These are phyloP conservation scores for Nerophis lumbriciformis DNA, from an alignment of 2,113 vertebrate genomes.

Conservation along the genomic window DNA sequence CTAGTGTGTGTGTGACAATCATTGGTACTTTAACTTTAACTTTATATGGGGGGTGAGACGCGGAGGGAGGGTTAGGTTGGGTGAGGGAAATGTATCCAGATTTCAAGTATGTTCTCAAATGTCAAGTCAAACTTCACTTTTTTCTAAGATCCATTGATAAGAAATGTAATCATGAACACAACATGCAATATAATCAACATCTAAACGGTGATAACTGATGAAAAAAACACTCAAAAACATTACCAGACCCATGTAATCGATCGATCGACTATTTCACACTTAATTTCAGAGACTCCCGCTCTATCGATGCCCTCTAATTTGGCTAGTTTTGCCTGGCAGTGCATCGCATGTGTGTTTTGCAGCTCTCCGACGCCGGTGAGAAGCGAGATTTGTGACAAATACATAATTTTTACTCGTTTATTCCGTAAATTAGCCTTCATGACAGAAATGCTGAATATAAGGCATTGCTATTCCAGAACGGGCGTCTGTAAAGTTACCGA, in stretches of 20 bases:
- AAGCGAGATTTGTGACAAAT: slow-evolving; percentile 29
- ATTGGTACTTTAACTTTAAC: too few species aligned
- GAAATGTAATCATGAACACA: too few species aligned
- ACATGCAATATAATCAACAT: not conserved
- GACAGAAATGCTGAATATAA: not conserved
- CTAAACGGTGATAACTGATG: not conserved
- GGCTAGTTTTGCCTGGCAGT: slow-evolving; percentile 45
- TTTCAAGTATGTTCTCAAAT: too few species aligned
- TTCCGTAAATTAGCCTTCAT: not conserved
- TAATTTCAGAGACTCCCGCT: slow-evolving; percentile 16
- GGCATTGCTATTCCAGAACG: not conserved
- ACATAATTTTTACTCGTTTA: not conserved
- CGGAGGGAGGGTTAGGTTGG: too few species aligned
- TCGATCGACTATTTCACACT: slow-evolving; percentile 47
- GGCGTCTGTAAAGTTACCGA: not conserved
- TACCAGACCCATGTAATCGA: not conserved
- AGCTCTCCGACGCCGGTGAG: slow-evolving; percentile 21
- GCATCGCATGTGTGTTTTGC: slow-evolving; percentile 28
- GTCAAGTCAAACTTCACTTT: too few species aligned
- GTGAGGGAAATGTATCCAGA: too few species aligned
- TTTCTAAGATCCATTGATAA: too few species aligned
- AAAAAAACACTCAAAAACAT: not conserved
- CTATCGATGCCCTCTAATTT: slow-evolving; percentile 43
- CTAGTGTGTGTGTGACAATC: too few species aligned
- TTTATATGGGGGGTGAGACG: too few species aligned